phyloP scores from a whole-genome alignment of 2,888 invertebrate species.

The Nomada goodeniana region DNA sequence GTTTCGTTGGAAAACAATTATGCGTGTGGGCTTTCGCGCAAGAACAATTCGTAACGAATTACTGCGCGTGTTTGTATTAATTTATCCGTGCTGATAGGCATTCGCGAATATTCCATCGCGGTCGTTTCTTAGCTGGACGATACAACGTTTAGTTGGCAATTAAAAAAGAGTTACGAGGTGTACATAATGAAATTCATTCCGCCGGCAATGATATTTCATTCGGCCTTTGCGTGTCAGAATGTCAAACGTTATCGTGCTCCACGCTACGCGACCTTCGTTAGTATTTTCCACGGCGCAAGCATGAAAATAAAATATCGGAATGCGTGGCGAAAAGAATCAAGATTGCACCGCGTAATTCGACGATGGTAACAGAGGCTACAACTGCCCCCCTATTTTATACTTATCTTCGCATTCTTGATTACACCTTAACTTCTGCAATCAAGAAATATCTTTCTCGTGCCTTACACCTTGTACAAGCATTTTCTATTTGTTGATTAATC shows the following conservation, averaged over 20 bases:
- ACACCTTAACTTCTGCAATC: not conserved
- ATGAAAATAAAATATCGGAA: constrained; percentile 33
- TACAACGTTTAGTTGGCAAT: not conserved
- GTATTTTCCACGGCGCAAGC: constrained; percentile 8
- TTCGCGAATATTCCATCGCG: too few species aligned
- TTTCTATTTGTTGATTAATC: not conserved
- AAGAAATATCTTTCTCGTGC: not conserved
- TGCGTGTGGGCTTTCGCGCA: too few species aligned
- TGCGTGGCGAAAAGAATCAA: constrained; percentile 14
- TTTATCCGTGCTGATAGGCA: too few species aligned
- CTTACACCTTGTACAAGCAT: not conserved
- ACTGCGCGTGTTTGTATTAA: too few species aligned
- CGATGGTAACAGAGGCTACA: not conserved
- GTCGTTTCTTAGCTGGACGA: too few species aligned
- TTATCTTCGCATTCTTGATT: not conserved
- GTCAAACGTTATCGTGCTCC: constrained; percentile 7
- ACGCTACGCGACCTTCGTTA: constrained; percentile 26
- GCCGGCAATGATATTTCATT: constrained; percentile 12
- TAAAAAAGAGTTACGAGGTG: not conserved
- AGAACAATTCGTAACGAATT: too few species aligned
- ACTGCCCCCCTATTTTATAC: not conserved
- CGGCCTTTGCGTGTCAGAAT: constrained; percentile 27
- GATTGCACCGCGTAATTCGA: constrained; percentile 4
- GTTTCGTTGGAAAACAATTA: too few species aligned
- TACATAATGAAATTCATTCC: not conserved